phyloP scores from a whole-genome alignment of 2,113 vertebrate genomes.

The Ciconia stormi region DNA sequence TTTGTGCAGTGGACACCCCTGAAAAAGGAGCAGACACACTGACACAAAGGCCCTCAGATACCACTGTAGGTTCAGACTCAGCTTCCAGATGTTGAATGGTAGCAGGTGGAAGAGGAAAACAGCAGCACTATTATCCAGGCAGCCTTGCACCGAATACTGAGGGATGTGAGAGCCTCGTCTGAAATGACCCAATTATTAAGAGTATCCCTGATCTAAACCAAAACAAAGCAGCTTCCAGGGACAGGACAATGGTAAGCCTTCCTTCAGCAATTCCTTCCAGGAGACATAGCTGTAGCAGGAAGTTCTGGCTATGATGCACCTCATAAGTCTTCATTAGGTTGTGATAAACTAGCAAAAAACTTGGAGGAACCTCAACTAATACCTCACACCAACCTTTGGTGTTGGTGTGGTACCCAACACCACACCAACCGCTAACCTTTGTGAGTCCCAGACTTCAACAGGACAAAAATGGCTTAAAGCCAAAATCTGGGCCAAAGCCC shows the following conservation, averaged over 20 bases:
- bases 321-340: neutral
- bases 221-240: neutral
- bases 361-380: neutral
- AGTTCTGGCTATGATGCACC: neutral
- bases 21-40: neutral
- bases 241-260: neutral
- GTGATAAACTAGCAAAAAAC: neutral
- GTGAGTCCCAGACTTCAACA: neutral
- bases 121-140: neutral
- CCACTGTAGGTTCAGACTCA: neutral
- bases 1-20: accelerated
- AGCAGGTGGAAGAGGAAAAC: neutral
- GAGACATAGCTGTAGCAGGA: neutral
- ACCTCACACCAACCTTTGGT: neutral
- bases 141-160: neutral
- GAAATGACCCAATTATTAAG: neutral
- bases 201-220: neutral
- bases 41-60: neutral
- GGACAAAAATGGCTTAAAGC: neutral
- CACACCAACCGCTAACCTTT: neutral
- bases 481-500: neutral
- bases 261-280: neutral
- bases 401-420: too few species aligned
- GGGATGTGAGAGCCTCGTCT: neutral
- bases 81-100: neutral